Evolutionary conservation across 1,140 invertebrate genomes (phyloP), one percentile per base, ranked within the genome.

Genomic region (Papilio dardanus): DNA sequence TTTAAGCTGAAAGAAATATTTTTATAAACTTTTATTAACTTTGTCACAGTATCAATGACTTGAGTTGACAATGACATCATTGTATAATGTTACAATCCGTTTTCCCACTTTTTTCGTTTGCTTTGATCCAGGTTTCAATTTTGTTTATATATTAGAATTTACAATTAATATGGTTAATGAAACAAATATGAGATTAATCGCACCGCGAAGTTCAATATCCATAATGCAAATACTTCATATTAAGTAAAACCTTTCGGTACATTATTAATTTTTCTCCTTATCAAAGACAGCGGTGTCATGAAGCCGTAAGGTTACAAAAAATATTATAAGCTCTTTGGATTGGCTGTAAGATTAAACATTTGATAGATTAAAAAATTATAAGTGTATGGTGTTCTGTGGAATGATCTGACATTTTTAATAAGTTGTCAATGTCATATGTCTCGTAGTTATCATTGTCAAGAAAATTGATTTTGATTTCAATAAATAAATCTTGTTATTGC

Each of bases 11-110:
- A 67, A 3, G 19, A 35, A 0, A 67, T 35, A 67, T 10, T 33
- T 10, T 66, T 33, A 7, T 30, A 67, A 33, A 67, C n/a, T n/a
- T 67, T 67, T 67, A 6, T 67, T 67, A 67, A 35, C 19, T 35
- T 35, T 62, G 94, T 95, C n/a, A 46, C 42, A 6, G 35, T 16
- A 12, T 16, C 10, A 10, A 12, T 40, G 37, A 14, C 37, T 40
- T 40, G 37, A 16, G 3, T 40, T 40, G 37, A 2, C 14, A 40
- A 12, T 2, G 37, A 33, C 33, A 33, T 33, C 37, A 14, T 40
- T 16, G 33, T 33, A 33, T 12, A 40, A 40, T 14, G 14, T 14
- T 16, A 14, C 37, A 40, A 4, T 40, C 37, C 16, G 0, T 42
- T 42, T 42, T n/a, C 3, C 16, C 16, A 0, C 3, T n/a, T 42